Evolutionary conservation across 2,888 invertebrate genomes (phyloP).

Genomic region (Colletes collaris): DNA sequence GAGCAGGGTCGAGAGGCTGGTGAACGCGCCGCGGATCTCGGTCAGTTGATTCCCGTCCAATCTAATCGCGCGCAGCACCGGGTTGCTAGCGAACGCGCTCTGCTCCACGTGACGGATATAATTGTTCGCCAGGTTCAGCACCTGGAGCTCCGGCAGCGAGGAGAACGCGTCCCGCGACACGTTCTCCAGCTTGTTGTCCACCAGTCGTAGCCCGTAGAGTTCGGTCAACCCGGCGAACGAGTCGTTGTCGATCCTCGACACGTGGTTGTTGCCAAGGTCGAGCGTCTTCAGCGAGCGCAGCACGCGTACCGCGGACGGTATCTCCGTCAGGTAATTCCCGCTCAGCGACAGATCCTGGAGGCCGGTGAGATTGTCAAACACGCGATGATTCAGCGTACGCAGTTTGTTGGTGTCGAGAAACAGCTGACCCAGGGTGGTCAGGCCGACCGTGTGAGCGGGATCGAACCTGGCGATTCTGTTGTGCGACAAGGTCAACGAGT

Average conservation of each 20-base stretch:
- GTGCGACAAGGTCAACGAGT: conserved; percentile 89
- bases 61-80: conserved; percentile 89
- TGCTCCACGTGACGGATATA: conserved; percentile 90
- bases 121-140: conserved; percentile 92
- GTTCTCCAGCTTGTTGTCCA: conserved; percentile 91
- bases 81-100: conserved; percentile 90
- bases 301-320: conserved; percentile 89
- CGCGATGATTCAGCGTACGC: conserved; percentile 87
- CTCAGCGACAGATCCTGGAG: conserved; percentile 91
- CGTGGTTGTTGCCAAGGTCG: conserved; percentile 92
- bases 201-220: conserved; percentile 90
- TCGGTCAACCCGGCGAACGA: conserved; percentile 90
- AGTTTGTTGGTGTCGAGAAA: conserved; percentile 90
- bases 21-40: conserved; percentile 91
- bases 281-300: conserved; percentile 89
- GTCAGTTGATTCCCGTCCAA: conserved; percentile 91
- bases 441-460: conserved; percentile 88
- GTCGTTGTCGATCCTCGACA: conserved; percentile 88
- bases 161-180: conserved; percentile 90
- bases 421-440: conserved; percentile 89
- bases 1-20: conserved; percentile 88
- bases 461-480: conserved; percentile 89
- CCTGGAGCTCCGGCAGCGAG: conserved; percentile 89
- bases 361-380: conserved; percentile 91
- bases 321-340: conserved; percentile 88